A percentile compares a stretch with the other conserved stretches of the same genome.
Evolutionary conservation across 2,797 vertebrate genomes (phyloP).

Genomic region (Threskiornis aethiopicus): DNA sequence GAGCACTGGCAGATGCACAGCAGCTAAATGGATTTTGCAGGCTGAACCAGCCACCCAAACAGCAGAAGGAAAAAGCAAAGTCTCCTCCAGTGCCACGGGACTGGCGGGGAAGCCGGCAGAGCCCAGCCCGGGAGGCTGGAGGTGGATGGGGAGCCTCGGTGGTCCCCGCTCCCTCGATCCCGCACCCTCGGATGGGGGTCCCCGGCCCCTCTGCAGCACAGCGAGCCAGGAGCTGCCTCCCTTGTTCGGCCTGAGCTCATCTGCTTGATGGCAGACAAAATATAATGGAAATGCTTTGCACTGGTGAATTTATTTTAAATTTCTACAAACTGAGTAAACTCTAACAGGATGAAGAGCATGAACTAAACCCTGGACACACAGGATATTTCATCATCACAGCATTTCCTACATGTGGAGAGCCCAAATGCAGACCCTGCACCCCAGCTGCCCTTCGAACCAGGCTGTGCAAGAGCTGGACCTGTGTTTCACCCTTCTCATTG

Average conservation of each 20-base stretch:
- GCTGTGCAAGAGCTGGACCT: background rate
- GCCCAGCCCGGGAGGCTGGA: background rate
- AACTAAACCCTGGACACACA: background rate
- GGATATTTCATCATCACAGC: background rate
- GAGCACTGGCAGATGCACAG: background rate
- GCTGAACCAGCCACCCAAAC: background rate
- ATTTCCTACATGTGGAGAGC: accelerated
- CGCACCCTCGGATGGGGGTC: accelerated
- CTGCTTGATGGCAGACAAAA: background rate
- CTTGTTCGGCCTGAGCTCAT: background rate
- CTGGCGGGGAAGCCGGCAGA: accelerated
- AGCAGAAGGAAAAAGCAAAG: background rate
- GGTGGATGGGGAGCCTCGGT: accelerated
- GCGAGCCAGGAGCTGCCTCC: background rate
- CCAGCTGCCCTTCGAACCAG: accelerated
- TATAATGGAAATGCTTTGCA: background rate
- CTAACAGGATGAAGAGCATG: background rate
- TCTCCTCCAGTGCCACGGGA: background rate
- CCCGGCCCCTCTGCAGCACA: background rate
- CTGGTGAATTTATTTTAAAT: background rate
- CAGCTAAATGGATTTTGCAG: background rate
- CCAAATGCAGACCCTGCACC: background rate
- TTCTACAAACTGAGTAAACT: background rate
- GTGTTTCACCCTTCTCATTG: background rate
- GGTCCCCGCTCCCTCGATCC: accelerated